These are phyloP conservation scores for Atta cephalotes DNA, from an alignment of 1,140 invertebrate genomes.

Conservation along the genomic window DNA sequence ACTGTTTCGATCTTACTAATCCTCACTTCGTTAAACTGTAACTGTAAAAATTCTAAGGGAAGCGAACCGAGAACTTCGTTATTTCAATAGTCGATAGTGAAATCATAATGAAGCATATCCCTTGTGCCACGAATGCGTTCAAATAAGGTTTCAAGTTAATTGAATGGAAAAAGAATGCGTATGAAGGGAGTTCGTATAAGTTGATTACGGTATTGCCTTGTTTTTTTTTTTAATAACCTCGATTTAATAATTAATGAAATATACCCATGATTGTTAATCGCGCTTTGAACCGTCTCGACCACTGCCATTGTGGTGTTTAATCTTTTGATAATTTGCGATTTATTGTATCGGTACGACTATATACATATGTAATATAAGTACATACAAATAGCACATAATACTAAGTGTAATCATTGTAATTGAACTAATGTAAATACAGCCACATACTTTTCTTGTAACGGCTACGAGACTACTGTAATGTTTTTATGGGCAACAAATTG, in stretches of 20 bases:
- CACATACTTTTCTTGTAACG: conserved; percentile 72
- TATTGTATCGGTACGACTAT: conserved; percentile 61
- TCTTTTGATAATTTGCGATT: conserved; percentile 36
- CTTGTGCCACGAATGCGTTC: conserved; percentile 33
- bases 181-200: background rate
- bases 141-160: background rate
- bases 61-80: background rate
- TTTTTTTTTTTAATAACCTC: conserved; percentile 33
- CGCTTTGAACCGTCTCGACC: conserved; percentile 17
- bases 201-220: conserved; percentile 37
- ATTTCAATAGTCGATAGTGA: background rate
- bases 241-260: conserved; percentile 15
- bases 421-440: conserved; percentile 73
- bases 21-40: conserved; percentile 1
- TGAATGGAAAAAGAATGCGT: background rate
- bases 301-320: conserved; percentile 61
- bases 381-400: conserved; percentile 54
- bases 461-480: conserved; percentile 74
- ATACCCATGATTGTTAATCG: conserved; percentile 21
- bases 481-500: conserved; percentile 77
- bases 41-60: background rate
- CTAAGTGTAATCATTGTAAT: conserved; percentile 72
- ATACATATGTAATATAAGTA: conserved; percentile 75
- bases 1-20: background rate
- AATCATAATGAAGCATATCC: conserved; percentile 24